phyloP scores from a whole-genome alignment of 1,140 invertebrate species.

The Drosophila lowei region DNA sequence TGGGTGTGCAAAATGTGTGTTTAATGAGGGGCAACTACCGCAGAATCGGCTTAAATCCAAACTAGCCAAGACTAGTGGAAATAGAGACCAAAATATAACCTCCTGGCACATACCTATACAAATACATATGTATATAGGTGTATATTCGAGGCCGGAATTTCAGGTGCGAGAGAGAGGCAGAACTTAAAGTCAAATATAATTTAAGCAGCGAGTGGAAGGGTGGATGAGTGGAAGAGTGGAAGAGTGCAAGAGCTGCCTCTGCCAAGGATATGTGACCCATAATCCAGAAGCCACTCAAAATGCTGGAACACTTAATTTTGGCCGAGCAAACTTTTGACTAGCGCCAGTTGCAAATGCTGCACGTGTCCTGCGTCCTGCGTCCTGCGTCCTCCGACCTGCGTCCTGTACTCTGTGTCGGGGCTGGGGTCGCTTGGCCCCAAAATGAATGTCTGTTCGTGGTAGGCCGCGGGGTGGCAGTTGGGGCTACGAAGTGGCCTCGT shows the following conservation, averaged over 20 bases:
- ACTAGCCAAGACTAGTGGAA: conserved; percentile 1
- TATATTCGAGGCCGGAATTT: not conserved
- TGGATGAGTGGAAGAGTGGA: too few relatives aligned
- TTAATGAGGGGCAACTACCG: conserved; percentile 31
- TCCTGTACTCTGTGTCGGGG: conserved; percentile 5
- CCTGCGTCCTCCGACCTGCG: not conserved
- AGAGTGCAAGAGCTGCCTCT: too few relatives aligned
- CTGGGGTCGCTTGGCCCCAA: not conserved
- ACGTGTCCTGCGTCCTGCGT: conserved; percentile 24
- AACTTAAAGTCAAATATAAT: conserved; percentile 41
- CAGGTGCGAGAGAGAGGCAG: too few relatives aligned
- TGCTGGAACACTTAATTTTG: conserved; percentile 65
- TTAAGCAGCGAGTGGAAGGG: conserved; percentile 17
- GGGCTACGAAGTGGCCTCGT: conserved; percentile 54
- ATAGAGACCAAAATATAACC: not conserved
- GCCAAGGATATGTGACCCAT: conserved; percentile 29
- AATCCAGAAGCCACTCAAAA: conserved; percentile 50
- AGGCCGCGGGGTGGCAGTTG: conserved; percentile 28
- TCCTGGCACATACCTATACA: not conserved
- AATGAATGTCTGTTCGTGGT: conserved; percentile 39
- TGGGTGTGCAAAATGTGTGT: conserved; percentile 21
- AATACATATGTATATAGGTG: too few relatives aligned
- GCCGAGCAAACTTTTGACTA: conserved; percentile 58
- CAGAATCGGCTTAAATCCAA: conserved; percentile 49
- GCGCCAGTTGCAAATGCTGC: conserved; percentile 54